A percentile compares a stretch with the other conserved stretches of the same genome.
Evolutionary conservation across 2,113 vertebrate genomes (phyloP).

Genomic region (Drymodes brunneopygia): DNA sequence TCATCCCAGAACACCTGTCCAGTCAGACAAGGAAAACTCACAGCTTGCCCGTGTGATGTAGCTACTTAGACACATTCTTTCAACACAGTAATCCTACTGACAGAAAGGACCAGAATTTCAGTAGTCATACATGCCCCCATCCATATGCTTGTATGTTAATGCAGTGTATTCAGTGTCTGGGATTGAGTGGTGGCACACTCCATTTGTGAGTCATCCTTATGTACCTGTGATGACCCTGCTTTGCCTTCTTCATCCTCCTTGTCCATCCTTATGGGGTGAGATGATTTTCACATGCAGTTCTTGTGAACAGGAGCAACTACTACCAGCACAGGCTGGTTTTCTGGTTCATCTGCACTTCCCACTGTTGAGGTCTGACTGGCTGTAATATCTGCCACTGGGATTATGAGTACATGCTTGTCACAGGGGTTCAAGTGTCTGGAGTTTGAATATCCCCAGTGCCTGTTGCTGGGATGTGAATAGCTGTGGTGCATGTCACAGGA

Average conservation of each 20-base stretch:
- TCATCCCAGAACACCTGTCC: background rate
- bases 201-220: background rate
- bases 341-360: background rate
- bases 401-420: background rate
- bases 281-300: background rate
- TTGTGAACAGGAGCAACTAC: fast-evolving
- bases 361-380: background rate
- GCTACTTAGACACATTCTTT: background rate
- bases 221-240: background rate
- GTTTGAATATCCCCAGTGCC: background rate
- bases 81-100: background rate
- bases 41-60: background rate
- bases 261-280: background rate
- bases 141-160: background rate
- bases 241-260: background rate
- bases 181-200: background rate
- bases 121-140: background rate
- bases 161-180: background rate
- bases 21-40: background rate
- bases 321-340: background rate
- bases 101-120: background rate
- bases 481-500: background rate
- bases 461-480: fast-evolving
- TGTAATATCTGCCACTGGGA: background rate
- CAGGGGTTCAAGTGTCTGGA: background rate